Percentiles rank a stretch among this genome's conserved stretches.
These are phyloP conservation scores for Xenopus tropicalis DNA, from an alignment of 2,113 vertebrate genomes.

Conservation along the genomic window UCB_Xtro_10.0 CM004446.2:83585001-83585500, in stretches of 20 bases:
- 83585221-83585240: slow-evolving; percentile 4
- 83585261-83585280: too few relatives aligned
- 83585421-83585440: not conserved
- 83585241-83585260: not conserved
- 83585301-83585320: too few relatives aligned
- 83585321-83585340: too few relatives aligned
- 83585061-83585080: slow-evolving; percentile 12
- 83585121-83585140: slow-evolving; percentile 66
- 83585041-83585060: not conserved
- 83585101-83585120: slow-evolving; percentile 62
- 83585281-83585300: too few relatives aligned
- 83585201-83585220: slow-evolving; percentile 13
- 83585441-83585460: not conserved
- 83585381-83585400: too few relatives aligned
- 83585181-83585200: slow-evolving; percentile 50
- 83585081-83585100: slow-evolving; percentile 62
- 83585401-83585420: slow-evolving; percentile 6
- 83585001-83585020: not conserved
- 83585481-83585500: slow-evolving; percentile 2
- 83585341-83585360: too few relatives aligned
- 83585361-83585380: too few relatives aligned
- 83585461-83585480: slow-evolving; percentile 15
- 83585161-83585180: slow-evolving; percentile 79
- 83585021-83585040: not conserved
- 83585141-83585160: slow-evolving; percentile 66